These are phyloP conservation scores for Cabera pusaria DNA, from an alignment of 2,888 invertebrate genomes.

Conservation along the genomic window DNA sequence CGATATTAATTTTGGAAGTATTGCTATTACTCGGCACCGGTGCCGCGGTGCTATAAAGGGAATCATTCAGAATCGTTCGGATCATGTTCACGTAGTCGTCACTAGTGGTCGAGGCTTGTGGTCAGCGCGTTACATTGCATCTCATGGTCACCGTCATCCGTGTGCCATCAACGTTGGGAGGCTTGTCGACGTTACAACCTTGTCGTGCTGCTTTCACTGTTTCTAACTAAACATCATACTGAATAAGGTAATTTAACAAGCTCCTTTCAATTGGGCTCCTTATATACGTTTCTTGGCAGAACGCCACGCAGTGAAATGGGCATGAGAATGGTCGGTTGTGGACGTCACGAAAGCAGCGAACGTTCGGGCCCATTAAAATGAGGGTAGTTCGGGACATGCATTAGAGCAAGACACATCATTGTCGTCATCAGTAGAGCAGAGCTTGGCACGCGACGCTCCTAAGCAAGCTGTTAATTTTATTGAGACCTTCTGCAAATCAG, in stretches of 20 bases:
- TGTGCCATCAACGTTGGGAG: constrained; percentile 62
- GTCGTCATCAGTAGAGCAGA: constrained; percentile 40
- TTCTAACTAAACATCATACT: too few relatives aligned
- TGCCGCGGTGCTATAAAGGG: constrained; percentile 78
- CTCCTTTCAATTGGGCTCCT: too few relatives aligned
- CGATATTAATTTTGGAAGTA: constrained; percentile 57
- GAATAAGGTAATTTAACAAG: too few relatives aligned
- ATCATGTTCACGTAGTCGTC: constrained; percentile 63
- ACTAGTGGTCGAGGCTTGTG: constrained; percentile 62
- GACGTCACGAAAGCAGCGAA: constrained; percentile 12
- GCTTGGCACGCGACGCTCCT: constrained; percentile 69
- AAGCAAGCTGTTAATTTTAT: constrained; percentile 57
- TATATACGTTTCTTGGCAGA: not conserved
- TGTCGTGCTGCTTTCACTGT: too few relatives aligned
- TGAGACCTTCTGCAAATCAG: constrained; percentile 14
- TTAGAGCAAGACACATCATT: constrained; percentile 38
- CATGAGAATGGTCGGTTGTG: constrained; percentile 2
- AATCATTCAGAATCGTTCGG: constrained; percentile 55
- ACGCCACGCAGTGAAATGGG: constrained; percentile 4
- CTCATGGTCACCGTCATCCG: constrained; percentile 57
- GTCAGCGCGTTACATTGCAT: constrained; percentile 54
- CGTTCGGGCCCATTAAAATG: constrained; percentile 26
- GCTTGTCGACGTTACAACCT: constrained; percentile 13
- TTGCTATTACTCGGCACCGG: constrained; percentile 68
- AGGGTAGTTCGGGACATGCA: constrained; percentile 38